Evolutionary conservation across 2,797 vertebrate genomes (phyloP).

Genomic region (Muscicapa striata): DNA sequence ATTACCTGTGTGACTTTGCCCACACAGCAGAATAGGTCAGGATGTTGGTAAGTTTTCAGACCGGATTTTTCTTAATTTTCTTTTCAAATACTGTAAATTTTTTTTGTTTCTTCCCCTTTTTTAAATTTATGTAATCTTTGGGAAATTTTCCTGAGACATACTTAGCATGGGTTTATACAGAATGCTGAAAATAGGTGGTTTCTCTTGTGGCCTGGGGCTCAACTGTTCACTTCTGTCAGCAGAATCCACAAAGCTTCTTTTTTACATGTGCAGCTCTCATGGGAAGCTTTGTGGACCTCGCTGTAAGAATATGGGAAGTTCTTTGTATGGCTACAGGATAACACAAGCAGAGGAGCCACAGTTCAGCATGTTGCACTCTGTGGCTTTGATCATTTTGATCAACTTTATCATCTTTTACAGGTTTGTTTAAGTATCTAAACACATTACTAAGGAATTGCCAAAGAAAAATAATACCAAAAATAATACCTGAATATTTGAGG

Average conservation of each 20-base stretch:
- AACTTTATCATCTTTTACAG: neutral
- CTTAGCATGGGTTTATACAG: neutral
- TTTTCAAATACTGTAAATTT: neutral
- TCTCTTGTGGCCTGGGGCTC: neutral
- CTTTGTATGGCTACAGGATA: rapidly evolving
- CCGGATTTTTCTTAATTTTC: neutral
- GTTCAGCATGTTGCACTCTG: neutral
- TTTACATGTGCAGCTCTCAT: neutral
- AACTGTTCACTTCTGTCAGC: neutral
- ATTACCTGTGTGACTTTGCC: neutral
- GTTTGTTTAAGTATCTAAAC: neutral
- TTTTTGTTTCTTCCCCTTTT: neutral
- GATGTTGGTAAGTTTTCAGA: neutral
- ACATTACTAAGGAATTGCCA: neutral
- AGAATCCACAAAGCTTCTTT: neutral
- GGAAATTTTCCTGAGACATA: neutral
- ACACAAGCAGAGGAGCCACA: neutral
- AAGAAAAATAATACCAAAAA: neutral
- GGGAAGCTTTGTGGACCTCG: neutral
- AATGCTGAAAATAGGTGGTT: neutral
- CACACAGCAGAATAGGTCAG: neutral
- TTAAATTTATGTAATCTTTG: neutral
- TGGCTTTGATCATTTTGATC: neutral
- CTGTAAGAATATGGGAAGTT: neutral
- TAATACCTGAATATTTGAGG: neutral